Percentiles rank a stretch among this genome's conserved stretches.
phyloP scores from a whole-genome alignment of 1,140 invertebrate species.

The Aphelinus certus region DNA sequence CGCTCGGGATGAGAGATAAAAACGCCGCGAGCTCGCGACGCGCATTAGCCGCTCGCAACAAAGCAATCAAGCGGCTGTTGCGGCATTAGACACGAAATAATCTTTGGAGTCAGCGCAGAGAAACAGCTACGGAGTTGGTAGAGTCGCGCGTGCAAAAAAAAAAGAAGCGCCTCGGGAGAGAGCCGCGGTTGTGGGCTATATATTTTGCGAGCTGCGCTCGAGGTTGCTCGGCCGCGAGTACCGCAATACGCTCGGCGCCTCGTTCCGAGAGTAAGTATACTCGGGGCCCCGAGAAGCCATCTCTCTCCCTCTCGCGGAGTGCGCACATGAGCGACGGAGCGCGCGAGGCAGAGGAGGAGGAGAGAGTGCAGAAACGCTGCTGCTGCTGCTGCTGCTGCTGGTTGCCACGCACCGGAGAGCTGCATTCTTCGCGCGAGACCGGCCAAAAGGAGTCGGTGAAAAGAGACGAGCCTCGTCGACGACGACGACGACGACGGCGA shows the following conservation, averaged over 20 bases:
- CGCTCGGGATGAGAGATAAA: too few relatives aligned
- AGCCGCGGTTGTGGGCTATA: too few relatives aligned
- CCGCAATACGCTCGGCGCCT: slow-evolving; percentile 19
- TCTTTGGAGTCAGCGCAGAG: too few relatives aligned
- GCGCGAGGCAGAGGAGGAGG: background rate
- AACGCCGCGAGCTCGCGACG: too few relatives aligned
- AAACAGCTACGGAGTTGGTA: too few relatives aligned
- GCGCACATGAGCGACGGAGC: slow-evolving; percentile 4
- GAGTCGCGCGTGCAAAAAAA: too few relatives aligned
- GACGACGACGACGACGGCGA: background rate
- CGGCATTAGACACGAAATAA: too few relatives aligned
- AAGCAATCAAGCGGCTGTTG: too few relatives aligned
- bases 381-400: background rate
- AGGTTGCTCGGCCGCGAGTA: slow-evolving; percentile 38
- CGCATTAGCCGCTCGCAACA: too few relatives aligned
- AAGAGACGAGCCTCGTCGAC: background rate
- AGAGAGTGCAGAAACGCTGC: background rate
- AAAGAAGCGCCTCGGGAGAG: too few relatives aligned
- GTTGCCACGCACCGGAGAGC: slow-evolving; percentile 7
- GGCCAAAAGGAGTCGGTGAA: slow-evolving; percentile 15
- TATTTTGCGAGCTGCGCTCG: background rate
- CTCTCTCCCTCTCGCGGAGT: slow-evolving; percentile 13
- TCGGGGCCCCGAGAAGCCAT: slow-evolving; percentile 4
- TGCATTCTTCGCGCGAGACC: slow-evolving; percentile 13
- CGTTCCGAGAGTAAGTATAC: background rate